Evolutionary conservation across 2,888 invertebrate species (phyloP), one percentile per base, ranked within the genome.

Genomic region (Escarpia spicata): DNA sequence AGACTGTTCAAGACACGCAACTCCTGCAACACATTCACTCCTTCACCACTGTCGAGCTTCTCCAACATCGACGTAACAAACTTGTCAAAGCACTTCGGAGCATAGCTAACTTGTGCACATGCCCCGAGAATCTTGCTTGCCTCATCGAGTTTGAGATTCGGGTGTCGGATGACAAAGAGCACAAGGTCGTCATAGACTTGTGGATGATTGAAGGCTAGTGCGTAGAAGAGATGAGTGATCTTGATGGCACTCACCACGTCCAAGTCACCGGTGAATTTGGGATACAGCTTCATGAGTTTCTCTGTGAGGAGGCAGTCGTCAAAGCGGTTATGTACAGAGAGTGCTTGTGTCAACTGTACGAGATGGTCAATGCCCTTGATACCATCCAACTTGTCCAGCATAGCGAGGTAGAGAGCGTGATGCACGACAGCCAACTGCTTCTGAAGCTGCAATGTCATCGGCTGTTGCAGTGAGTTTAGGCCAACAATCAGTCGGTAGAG

Each of bases 181-280:
- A 90, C 90, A 9, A 94, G 60, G 45, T 94, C 93, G 90, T 94
- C 94, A 45, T 93, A 93, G 37, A 94, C 92, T 43, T 93, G 92
- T 2, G 94, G 94, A 9, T 93, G 93, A 91, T 92, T 93, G 92
- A 94, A 94, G n/a, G 75, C 91, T 89, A 94, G 43, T 52, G 92
- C 90, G 31, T 91, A 90, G 60, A 92, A 93, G 10, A 93, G 90
- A 90, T 93, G 44, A 19, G 89, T 92, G 60, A 89, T 92, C 45
- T 91, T 91, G 58, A 91, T 91, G 91, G 91, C 91, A n/a, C 58
- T 58, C 37, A 58, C 58, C n/a, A 52, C 58, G 31, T 52, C 91
- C 15, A 91, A 12, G n/a, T 91, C 58, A 58, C 44, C 58, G 6
- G 91, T 91, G 91, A 44, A 91, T 43, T 60, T 91, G 0, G 93